phyloP scores from a whole-genome alignment of 1,140 invertebrate species.

The Araneus ventricosus region DNA sequence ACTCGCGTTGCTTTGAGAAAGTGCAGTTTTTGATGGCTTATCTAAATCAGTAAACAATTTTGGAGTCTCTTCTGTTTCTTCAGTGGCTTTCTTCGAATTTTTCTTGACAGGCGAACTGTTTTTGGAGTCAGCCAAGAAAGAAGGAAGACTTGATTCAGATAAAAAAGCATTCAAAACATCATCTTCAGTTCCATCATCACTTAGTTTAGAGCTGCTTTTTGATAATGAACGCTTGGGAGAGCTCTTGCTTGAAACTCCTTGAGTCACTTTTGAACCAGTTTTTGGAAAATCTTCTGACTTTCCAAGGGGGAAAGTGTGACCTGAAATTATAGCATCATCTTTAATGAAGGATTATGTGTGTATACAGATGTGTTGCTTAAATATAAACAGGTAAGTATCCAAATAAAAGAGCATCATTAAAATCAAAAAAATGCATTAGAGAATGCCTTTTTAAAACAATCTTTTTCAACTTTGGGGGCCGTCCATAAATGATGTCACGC shows the following conservation, averaged over 20 bases:
- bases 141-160: constrained; percentile 5
- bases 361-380: no score
- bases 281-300: neutral
- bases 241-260: neutral
- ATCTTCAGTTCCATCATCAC: neutral
- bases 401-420: neutral
- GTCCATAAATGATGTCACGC: no score
- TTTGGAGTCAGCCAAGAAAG: neutral
- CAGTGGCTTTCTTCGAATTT: neutral
- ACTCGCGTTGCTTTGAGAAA: neutral
- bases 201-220: neutral
- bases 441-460: neutral
- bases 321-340: neutral
- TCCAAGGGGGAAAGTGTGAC: neutral
- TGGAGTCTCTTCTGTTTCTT: neutral
- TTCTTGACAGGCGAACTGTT: neutral
- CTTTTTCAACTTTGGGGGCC: no score
- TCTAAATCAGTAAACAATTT: constrained; percentile 5
- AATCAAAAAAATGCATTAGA: neutral
- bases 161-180: constrained; percentile 49
- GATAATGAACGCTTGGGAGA: neutral
- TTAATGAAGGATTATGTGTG: no score
- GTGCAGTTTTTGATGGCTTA: neutral
- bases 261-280: neutral
- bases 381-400: no score